Conservation (phyloP, 2,797 vertebrate genomes). For the Sphaeramia orbicularis region DNA sequence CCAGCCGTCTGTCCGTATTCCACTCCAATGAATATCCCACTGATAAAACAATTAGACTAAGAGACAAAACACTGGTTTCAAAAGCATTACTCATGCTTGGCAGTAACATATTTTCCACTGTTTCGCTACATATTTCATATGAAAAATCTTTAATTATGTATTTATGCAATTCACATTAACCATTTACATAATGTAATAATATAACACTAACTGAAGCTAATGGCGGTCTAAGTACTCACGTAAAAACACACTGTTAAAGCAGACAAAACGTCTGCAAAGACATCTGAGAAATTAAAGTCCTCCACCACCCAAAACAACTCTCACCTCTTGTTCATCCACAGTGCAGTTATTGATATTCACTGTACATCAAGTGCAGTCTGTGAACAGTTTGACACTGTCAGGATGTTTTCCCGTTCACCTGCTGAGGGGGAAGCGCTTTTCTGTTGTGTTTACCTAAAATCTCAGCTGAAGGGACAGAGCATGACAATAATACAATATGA, state of each 20-base stretch:
- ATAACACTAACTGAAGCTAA: slow-evolving; percentile 7
- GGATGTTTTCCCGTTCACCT: no score
- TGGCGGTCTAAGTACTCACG: neutral
- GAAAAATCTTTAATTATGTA: slow-evolving; percentile 53
- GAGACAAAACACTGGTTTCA: slow-evolving; percentile 67
- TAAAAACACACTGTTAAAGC: neutral
- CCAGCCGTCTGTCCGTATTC: slow-evolving; percentile 67
- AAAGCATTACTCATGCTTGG: slow-evolving; percentile 59
- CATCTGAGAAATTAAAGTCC: slow-evolving; percentile 20
- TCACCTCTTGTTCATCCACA: no score
- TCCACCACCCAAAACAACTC: no score
- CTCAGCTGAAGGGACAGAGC: no score
- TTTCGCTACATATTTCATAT: slow-evolving; percentile 59
- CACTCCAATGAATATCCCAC: slow-evolving; percentile 64
- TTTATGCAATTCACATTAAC: slow-evolving; percentile 26
- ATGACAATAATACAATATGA: no score
- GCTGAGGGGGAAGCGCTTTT: no score
- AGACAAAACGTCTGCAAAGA: slow-evolving; percentile 12
- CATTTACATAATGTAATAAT: slow-evolving; percentile 2
- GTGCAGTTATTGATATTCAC: neutral
- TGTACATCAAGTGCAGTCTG: no score
- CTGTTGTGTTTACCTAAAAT: no score
- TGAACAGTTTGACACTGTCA: no score
- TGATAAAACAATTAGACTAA: slow-evolving; percentile 74
- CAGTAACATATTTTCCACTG: slow-evolving; percentile 59